Percentiles rank a stretch among this genome's conserved stretches.
Conservation (phyloP, 2,113 vertebrate genomes). For the Erinaceus europaeus region DNA sequence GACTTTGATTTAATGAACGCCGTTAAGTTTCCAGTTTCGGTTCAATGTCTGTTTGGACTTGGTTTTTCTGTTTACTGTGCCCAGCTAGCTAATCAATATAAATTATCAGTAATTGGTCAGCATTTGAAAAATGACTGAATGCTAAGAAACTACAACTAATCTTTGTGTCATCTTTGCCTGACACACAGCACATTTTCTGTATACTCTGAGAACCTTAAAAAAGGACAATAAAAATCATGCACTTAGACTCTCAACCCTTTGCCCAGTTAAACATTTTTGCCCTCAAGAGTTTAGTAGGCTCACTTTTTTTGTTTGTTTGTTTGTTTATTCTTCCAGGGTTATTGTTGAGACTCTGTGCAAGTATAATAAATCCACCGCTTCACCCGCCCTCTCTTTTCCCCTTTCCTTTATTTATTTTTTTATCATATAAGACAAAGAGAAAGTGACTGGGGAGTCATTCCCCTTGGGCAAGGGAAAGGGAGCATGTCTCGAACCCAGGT, state of each 20-base stretch:
- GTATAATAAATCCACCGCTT: no score
- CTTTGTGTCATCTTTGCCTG: constrained; percentile 5
- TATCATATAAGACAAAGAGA: no score
- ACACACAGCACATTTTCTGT: constrained; percentile 4
- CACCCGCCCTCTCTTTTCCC: no score
- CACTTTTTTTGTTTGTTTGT: no score
- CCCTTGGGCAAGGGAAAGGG: no score
- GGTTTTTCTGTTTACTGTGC: constrained; percentile 41
- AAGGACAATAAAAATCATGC: background rate
- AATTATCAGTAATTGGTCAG: constrained; percentile 70
- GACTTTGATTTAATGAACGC: background rate
- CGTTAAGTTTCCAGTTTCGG: background rate
- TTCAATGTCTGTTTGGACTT: constrained; percentile 19
- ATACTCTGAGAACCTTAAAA: background rate
- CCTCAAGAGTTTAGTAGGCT: no score
- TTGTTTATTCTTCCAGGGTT: no score
- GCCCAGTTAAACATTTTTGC: no score
- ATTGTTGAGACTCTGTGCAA: no score
- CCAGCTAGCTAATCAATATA: constrained; percentile 55
- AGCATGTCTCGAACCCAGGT: no score
- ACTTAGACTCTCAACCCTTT: background rate
- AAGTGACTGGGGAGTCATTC: no score
- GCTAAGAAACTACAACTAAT: constrained; percentile 28
- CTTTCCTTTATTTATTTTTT: no score
- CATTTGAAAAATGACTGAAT: constrained; percentile 45